Conservation (phyloP, 2,113 vertebrate genomes). For the Nesospiza acunhae region DNA sequence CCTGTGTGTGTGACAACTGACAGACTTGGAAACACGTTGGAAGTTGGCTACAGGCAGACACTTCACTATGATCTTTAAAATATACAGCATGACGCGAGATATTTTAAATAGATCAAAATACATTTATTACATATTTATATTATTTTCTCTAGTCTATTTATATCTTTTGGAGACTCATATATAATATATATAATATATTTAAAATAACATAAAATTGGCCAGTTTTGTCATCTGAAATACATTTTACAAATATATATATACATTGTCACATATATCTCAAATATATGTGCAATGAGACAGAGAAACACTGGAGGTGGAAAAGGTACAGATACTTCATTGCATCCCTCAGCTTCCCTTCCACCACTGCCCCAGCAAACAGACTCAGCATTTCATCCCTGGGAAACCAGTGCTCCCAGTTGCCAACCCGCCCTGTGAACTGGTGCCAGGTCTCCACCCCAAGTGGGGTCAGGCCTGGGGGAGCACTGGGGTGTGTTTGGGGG, state of each 20-base stretch:
- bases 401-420: slow-evolving; percentile 34
- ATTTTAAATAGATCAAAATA: slow-evolving; percentile 77
- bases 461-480: background rate
- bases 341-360: slow-evolving; percentile 23
- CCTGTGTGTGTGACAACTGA: background rate
- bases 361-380: background rate
- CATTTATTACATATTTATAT: slow-evolving; percentile 77
- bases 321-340: slow-evolving; percentile 34
- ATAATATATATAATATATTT: slow-evolving; percentile 71
- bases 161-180: slow-evolving; percentile 70
- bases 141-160: slow-evolving; percentile 70
- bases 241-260: slow-evolving; percentile 72
- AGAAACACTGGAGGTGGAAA: slow-evolving; percentile 55
- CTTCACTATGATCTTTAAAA: slow-evolving; percentile 28
- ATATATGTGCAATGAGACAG: slow-evolving; percentile 63
- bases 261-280: slow-evolving; percentile 67
- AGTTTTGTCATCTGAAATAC: slow-evolving; percentile 75
- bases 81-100: slow-evolving; percentile 40
- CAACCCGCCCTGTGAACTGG: background rate
- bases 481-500: background rate
- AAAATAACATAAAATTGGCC: slow-evolving; percentile 78
- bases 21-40: background rate
- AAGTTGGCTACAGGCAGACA: background rate
- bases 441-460: background rate
- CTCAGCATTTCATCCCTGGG: background rate